Evolutionary conservation across 2,797 vertebrate genomes (phyloP).

Genomic region (Pipistrellus nathusii): DNA sequence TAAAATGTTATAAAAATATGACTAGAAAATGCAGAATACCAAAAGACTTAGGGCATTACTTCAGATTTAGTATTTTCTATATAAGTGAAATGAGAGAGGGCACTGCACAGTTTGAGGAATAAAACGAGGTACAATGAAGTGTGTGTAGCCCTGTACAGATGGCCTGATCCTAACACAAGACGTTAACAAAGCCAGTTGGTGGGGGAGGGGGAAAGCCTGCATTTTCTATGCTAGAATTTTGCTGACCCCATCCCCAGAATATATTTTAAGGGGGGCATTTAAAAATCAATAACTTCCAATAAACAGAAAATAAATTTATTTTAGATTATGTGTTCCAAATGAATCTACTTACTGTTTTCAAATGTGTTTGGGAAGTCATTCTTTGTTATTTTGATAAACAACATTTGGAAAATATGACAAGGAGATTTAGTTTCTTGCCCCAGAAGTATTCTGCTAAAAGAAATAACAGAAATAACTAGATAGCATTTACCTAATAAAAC

Average conservation of each 20-base stretch:
- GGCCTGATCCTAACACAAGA: constrained; percentile 76
- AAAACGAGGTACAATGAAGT: constrained; percentile 74
- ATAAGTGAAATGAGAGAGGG: constrained; percentile 55
- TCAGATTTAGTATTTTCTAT: constrained; percentile 53
- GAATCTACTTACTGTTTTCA: constrained; percentile 73
- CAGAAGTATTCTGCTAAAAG: constrained; percentile 71
- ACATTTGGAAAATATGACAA: constrained; percentile 74
- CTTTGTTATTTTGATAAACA: constrained; percentile 74
- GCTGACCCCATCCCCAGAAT: constrained; percentile 55
- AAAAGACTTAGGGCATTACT: constrained; percentile 43
- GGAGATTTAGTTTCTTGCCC: constrained; percentile 70
- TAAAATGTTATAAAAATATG: constrained; percentile 63
- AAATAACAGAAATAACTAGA: constrained; percentile 71
- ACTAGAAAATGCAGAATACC: constrained; percentile 40
- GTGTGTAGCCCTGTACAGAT: constrained; percentile 77
- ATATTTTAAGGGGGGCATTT: constrained; percentile 26
- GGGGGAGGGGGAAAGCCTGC: constrained; percentile 55
- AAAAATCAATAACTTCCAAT: constrained; percentile 62
- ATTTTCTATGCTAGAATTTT: constrained; percentile 65
- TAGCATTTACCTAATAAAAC: constrained; percentile 58
- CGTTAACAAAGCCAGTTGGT: constrained; percentile 82
- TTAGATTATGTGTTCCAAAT: constrained; percentile 60
- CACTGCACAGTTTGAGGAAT: constrained; percentile 53
- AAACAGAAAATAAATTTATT: constrained; percentile 59
- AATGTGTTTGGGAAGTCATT: constrained; percentile 73